These are phyloP conservation scores for Chloroclystis v-ata DNA, from an alignment of 2,888 invertebrate species.

Conservation along the genomic window DNA sequence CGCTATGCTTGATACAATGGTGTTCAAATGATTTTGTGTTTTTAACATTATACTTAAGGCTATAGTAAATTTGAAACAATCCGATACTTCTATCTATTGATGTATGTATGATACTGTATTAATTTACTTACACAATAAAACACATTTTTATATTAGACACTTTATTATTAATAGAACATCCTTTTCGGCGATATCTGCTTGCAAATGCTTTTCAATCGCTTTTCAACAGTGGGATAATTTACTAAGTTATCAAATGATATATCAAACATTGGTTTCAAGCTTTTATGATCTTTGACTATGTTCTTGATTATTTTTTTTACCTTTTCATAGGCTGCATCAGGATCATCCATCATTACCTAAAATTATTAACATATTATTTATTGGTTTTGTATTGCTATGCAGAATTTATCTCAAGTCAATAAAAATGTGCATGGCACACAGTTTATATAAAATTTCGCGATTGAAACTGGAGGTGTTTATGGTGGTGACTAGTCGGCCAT, in stretches of 20 bases:
- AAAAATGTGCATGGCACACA: too few relatives aligned
- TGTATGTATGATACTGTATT: constrained; percentile 56
- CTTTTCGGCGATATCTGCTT: constrained; percentile 57
- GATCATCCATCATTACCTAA: constrained; percentile 57
- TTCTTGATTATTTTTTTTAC: constrained; percentile 50
- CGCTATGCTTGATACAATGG: constrained; percentile 91
- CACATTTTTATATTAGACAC: constrained; percentile 40
- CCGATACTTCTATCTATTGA: constrained; percentile 43
- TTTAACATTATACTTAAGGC: constrained; percentile 46
- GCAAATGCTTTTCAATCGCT: constrained; percentile 44
- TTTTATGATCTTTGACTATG: constrained; percentile 52
- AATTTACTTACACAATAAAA: constrained; percentile 64
- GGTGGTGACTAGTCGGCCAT: too few relatives aligned
- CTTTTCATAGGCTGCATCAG: constrained; percentile 54
- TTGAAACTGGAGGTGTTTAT: too few relatives aligned
- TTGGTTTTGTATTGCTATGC: too few relatives aligned
- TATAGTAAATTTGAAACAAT: constrained; percentile 54
- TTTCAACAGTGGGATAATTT: constrained; percentile 46
- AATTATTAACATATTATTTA: constrained; percentile 4
- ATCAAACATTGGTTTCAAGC: constrained; percentile 58
- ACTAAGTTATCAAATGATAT: constrained; percentile 51
- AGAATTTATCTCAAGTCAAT: too few relatives aligned
- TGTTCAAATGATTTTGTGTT: constrained; percentile 68
- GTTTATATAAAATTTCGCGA: too few relatives aligned
- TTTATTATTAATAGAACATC: constrained; percentile 46